Percentiles rank a stretch among this genome's conserved stretches.
These are phyloP conservation scores for Poliocrania exsul DNA, from an alignment of 2,797 vertebrate species.

Conservation along the genomic window DNA sequence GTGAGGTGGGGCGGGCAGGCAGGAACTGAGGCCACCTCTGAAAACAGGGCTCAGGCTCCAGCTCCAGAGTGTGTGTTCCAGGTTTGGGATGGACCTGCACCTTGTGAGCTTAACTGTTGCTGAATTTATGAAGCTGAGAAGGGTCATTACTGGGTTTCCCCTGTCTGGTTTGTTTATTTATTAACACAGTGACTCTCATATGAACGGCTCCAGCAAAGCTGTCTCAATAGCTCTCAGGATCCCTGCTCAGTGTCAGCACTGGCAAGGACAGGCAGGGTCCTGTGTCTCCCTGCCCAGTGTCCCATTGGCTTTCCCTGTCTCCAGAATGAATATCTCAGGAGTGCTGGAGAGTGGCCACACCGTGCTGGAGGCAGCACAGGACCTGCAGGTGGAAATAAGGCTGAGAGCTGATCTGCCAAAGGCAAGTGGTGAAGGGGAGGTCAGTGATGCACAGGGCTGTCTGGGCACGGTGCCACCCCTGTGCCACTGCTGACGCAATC, in stretches of 20 bases:
- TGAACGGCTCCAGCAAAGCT: not conserved
- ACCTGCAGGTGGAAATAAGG: not conserved
- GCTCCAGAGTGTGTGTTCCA: not conserved
- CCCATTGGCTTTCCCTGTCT: not conserved
- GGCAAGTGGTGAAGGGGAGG: not conserved
- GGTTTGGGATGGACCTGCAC: not conserved
- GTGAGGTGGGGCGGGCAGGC: not conserved
- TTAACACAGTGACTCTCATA: not conserved
- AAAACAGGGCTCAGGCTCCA: not conserved
- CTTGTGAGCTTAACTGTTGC: not conserved
- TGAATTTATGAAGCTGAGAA: not conserved
- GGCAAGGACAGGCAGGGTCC: not conserved
- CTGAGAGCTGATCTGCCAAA: not conserved
- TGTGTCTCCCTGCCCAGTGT: not conserved
- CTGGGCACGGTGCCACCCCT: not conserved
- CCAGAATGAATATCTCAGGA: fast-evolving
- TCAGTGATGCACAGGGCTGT: not conserved
- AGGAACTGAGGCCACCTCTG: not conserved
- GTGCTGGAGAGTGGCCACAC: fast-evolving
- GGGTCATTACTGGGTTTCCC: not conserved
- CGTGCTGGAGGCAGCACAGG: fast-evolving
- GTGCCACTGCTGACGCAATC: fast-evolving
- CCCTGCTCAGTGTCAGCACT: not conserved
- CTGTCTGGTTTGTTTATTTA: not conserved
- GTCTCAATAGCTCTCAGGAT: fast-evolving